Evolutionary conservation across 2,113 vertebrate species (phyloP), one percentile per base, ranked within the genome.

Genomic region (Equus quagga): DNA sequence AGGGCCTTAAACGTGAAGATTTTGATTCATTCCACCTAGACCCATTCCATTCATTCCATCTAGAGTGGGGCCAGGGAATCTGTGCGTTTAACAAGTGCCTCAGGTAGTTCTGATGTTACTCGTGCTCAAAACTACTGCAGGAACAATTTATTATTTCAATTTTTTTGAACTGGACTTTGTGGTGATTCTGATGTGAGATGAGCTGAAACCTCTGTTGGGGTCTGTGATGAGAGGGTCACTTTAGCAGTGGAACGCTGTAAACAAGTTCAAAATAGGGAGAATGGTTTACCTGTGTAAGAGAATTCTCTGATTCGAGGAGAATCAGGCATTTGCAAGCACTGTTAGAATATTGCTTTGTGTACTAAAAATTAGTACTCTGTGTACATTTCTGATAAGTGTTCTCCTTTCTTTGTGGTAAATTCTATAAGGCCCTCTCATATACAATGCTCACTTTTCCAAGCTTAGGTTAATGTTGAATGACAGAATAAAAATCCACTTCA

Each of bases 261-360:
- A 92, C 2, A 85, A 91, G n/a, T 91, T 95, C 11, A 91, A 82
- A 81, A 86, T 58, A 64, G 18, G 41, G 5, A 83, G 49, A 60
- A 80, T 36, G 14, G 12, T 75, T 73, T 87, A 70, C 41, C 17
- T 94, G 28, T 9, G 64, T 60, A 67, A 36, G 81, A 70, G 17
- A 95, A 73, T 90, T 67, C 6, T 92, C n/a, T 67, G 79, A 51
- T 94, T 95, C 46, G 46, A 36, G 82, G 19, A 96, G 46, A 95
- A 86, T 28, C 9, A 69, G 70, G 26, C 46, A 54, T 85, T 89
- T 93, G 54, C 14, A 88, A 94, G 28, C 18, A 84, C 33, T 65
- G 24, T 76, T 67, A 81, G 69, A 79, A 10, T 65, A 36, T 54
- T 86, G 26, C 15, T 92, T 72, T 56, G 26, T 64, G 9, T 86